phyloP scores from a whole-genome alignment of 2,797 vertebrate genomes.

The Myotis daubentonii region DNA sequence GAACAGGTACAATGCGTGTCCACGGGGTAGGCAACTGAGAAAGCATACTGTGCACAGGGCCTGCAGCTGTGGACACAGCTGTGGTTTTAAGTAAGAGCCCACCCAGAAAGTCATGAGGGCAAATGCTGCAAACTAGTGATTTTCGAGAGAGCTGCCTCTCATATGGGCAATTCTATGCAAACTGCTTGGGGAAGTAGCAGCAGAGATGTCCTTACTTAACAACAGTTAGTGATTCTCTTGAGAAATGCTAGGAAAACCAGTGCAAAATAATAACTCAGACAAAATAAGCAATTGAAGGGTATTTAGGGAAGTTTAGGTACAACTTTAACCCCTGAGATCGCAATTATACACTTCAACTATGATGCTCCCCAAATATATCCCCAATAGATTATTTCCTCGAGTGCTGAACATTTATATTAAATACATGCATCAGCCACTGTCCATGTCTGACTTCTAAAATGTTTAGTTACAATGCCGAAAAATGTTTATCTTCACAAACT shows the following conservation, averaged over 20 bases:
- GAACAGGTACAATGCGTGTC: accelerated
- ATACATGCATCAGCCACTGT: background rate
- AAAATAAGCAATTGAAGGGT: background rate
- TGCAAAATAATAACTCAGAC: background rate
- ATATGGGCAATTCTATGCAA: accelerated
- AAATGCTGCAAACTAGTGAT: background rate
- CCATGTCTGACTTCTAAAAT: background rate
- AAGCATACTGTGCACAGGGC: background rate
- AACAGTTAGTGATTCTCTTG: background rate
- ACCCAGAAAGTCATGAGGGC: background rate
- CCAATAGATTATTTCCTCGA: background rate
- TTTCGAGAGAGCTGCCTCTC: background rate
- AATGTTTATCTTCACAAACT: background rate
- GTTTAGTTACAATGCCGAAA: background rate
- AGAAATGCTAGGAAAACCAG: background rate
- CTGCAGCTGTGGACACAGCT: background rate
- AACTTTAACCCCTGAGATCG: background rate
- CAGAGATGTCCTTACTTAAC: background rate
- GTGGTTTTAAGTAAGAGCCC: background rate
- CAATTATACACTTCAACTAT: background rate
- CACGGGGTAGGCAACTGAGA: accelerated
- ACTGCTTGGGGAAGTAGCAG: background rate
- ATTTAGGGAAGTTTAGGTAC: background rate
- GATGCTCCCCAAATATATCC: background rate
- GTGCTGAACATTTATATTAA: background rate